Conservation (phyloP, 2,113 vertebrate species). For the Rana temporaria region DNA sequence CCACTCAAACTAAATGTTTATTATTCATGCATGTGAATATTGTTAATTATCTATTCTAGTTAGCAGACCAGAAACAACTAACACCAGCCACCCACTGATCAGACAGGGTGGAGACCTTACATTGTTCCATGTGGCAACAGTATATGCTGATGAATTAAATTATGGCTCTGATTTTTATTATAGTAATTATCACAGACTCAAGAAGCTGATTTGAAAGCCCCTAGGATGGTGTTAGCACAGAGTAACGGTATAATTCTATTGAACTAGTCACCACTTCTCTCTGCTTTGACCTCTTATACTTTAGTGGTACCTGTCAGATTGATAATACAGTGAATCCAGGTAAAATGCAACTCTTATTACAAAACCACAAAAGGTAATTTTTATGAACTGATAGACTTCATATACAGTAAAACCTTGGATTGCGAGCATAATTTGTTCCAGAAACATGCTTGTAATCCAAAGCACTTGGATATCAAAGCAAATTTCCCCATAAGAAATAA, state of each 20-base stretch:
- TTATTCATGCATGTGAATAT: not conserved
- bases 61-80: not conserved
- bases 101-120: constrained; percentile 1
- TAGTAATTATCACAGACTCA: constrained; percentile 9
- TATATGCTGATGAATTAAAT: constrained; percentile 19
- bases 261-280: not conserved
- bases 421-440: no score
- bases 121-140: not conserved
- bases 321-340: constrained; percentile 16
- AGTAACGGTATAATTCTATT: not conserved
- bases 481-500: no score
- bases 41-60: not conserved
- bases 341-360: not conserved
- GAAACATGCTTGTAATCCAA: no score
- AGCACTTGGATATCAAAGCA: no score
- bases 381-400: constrained; percentile 29
- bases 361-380: constrained; percentile 24
- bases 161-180: not conserved
- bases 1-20: no score
- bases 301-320: constrained; percentile 1
- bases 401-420: no score
- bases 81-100: not conserved
- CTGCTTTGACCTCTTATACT: not conserved
- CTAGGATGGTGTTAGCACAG: not conserved
- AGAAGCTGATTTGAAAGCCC: not conserved